Percentiles rank a stretch among this genome's conserved stretches.
phyloP scores from a whole-genome alignment of 92 coral and sea anemone species.

The Pocillopora grandis region DNA sequence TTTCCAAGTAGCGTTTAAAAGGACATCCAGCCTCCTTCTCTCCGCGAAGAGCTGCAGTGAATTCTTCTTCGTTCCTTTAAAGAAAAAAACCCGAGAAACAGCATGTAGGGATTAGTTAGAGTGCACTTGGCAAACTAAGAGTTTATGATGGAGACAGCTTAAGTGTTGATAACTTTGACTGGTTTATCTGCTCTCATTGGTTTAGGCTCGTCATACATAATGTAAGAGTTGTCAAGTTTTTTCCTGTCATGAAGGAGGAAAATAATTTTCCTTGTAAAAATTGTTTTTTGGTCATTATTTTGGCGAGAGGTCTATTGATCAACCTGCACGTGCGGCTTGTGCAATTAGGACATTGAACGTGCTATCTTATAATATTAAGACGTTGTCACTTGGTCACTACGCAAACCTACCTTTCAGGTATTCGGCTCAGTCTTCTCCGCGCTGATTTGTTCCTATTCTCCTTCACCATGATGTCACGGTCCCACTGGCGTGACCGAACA shows the following conservation, averaged over 20 bases:
- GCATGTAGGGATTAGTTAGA: neutral
- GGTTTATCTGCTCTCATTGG: no score
- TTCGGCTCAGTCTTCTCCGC: conserved; percentile 55
- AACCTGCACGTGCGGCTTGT: no score
- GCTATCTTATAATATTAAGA: neutral
- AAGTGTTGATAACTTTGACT: no score
- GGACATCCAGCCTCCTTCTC: conserved; percentile 98
- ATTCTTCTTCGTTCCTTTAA: conserved; percentile 49
- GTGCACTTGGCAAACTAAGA: no score
- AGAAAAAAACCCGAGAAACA: neutral
- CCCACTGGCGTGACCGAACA: conserved; percentile 87
- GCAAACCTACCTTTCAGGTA: conserved; percentile 71
- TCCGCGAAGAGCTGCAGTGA: conserved; percentile 65
- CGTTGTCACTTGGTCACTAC: neutral
- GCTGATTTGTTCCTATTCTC: conserved; percentile 80
- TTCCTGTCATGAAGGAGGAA: no score
- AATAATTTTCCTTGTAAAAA: no score
- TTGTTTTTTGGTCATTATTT: no score
- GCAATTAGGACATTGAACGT: neutral
- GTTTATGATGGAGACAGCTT: no score
- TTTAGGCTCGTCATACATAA: no score
- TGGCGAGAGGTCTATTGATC: no score
- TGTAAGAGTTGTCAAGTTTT: no score
- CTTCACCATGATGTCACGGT: conserved; percentile 81
- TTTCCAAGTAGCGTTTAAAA: conserved; percentile 78